Conservation (phyloP, 2,888 invertebrate genomes). For the Allygus modestus region DNA sequence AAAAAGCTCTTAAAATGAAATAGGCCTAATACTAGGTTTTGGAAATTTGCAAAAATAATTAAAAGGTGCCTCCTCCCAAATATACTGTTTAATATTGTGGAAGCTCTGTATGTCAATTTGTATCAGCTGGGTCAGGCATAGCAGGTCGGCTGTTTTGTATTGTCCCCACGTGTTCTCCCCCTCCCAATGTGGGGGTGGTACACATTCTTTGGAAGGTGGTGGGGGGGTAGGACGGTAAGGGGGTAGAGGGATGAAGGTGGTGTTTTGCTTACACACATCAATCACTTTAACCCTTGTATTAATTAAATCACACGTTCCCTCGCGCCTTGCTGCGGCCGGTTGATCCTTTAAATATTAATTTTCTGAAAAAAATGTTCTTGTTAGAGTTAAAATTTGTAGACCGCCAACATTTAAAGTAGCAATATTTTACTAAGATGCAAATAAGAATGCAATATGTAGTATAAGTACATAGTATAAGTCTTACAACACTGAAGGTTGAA, state of each 20-base stretch:
- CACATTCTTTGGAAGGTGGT: background rate
- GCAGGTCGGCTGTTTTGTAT: background rate
- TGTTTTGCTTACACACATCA: slow-evolving; percentile 28
- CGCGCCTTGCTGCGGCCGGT: background rate
- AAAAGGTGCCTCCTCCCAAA: too few species aligned
- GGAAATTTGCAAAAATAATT: too few species aligned
- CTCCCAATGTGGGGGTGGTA: background rate
- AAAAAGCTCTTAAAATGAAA: too few species aligned
- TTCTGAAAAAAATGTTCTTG: too few species aligned
- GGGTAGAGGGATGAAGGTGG: slow-evolving; percentile 10
- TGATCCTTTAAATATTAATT: background rate
- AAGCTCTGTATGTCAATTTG: background rate
- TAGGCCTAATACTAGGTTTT: too few species aligned
- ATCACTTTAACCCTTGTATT: slow-evolving; percentile 36
- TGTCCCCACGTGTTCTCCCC: background rate
- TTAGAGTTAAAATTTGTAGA: too few species aligned
- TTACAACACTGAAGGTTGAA: too few species aligned
- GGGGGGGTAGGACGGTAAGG: background rate
- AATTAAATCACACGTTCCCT: slow-evolving; percentile 27
- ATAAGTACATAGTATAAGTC: too few species aligned
- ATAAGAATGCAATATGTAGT: too few species aligned
- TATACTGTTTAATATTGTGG: too few species aligned
- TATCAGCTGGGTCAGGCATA: background rate
- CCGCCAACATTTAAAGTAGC: too few species aligned
- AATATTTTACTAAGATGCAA: too few species aligned